A percentile compares a stretch with the other conserved stretches of the same genome.
Conservation (phyloP, 1,140 invertebrate species). For the Littorina saxatilis region DNA sequence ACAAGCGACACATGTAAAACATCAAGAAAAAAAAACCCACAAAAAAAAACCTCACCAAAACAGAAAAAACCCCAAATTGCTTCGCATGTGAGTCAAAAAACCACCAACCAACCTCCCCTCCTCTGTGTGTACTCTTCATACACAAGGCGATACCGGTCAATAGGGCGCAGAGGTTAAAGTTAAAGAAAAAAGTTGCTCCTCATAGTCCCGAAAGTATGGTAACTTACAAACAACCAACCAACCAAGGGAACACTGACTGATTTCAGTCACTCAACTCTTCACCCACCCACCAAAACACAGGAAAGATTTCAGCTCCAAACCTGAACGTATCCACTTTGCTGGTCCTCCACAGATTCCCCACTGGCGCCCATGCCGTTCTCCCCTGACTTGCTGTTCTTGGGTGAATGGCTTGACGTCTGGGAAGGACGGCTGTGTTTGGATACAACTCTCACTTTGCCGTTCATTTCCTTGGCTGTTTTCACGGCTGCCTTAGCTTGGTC, state of each 20-base stretch:
- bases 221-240: background rate
- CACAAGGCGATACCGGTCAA: too few species aligned
- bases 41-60: too few species aligned
- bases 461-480: constrained; percentile 47
- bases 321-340: background rate
- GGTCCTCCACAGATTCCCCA: background rate
- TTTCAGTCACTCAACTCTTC: background rate
- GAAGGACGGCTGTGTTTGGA: background rate
- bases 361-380: background rate
- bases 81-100: too few species aligned
- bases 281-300: too few species aligned
- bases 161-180: too few species aligned
- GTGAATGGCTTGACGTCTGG: background rate
- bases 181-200: too few species aligned
- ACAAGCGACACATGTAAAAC: too few species aligned
- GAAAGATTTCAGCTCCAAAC: too few species aligned
- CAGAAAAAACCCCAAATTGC: background rate
- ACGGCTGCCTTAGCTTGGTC: constrained; percentile 47
- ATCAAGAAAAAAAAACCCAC: too few species aligned
- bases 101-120: too few species aligned
- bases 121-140: background rate
- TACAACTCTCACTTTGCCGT: constrained; percentile 45
- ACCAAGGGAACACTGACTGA: background rate
- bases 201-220: too few species aligned
- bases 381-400: background rate